These are phyloP conservation scores for Luehdorfia chinensis DNA, from an alignment of 1,140 invertebrate genomes.

Conservation along the genomic window DNA sequence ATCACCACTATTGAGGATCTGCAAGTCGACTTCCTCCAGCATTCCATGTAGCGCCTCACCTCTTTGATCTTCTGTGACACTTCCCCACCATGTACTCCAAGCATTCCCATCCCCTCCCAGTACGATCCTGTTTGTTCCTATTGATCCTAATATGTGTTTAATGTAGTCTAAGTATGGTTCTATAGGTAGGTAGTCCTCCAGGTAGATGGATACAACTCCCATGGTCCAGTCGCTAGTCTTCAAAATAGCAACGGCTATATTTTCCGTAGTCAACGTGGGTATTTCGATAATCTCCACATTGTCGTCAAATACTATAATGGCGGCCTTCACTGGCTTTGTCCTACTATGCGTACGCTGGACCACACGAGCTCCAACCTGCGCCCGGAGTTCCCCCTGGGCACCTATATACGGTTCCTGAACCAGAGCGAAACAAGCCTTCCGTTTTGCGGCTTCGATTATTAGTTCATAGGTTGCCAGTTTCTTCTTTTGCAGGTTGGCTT, in stretches of 20 bases:
- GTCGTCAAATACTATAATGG: constrained; percentile 12
- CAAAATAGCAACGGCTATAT: constrained; percentile 2
- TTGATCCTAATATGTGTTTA: background rate
- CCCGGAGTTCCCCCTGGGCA: background rate
- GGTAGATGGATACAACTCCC: constrained; percentile 29
- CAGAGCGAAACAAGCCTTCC: background rate
- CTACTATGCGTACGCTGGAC: background rate
- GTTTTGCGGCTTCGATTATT: background rate
- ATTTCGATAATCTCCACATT: background rate
- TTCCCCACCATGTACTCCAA: constrained; percentile 41
- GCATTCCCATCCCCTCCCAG: constrained; percentile 34
- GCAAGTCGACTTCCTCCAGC: constrained; percentile 1
- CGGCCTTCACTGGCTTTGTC: constrained; percentile 16
- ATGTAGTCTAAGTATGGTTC: constrained; percentile 14
- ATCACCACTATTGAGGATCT: constrained; percentile 20
- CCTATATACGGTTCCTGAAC: constrained; percentile 14
- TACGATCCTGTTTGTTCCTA: constrained; percentile 19
- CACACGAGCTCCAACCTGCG: background rate
- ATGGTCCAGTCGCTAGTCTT: no score
- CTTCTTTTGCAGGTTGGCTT: background rate
- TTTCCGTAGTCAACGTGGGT: background rate
- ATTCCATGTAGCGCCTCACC: background rate
- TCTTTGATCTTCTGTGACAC: constrained; percentile 10
- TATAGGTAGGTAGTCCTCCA: constrained; percentile 25
- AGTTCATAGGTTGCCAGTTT: background rate